Percentiles rank a stretch among this genome's conserved stretches.
Conservation (phyloP, 2,113 vertebrate species). For the Rhinichthys klamathensis region DNA sequence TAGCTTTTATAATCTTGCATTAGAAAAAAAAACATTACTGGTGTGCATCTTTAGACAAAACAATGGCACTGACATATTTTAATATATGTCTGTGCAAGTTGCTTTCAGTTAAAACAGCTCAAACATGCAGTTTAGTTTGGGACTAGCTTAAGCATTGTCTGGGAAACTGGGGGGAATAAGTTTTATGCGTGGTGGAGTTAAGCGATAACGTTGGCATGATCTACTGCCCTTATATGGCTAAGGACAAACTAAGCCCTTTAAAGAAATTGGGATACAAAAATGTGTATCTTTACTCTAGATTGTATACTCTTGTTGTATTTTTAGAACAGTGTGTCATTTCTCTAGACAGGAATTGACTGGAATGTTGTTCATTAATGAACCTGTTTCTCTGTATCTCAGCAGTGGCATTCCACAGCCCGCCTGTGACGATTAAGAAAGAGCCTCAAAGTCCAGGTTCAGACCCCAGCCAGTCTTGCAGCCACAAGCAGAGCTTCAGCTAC, state of each 20-base stretch:
- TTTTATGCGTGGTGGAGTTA: conserved; percentile 59
- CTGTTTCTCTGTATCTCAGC: conserved; percentile 67
- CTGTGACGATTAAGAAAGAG: conserved; percentile 95
- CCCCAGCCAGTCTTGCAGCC: conserved; percentile 86
- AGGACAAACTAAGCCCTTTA: conserved; percentile 43
- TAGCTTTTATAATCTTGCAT: too few relatives aligned
- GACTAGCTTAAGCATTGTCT: too few relatives aligned
- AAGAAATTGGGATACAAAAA: conserved; percentile 40
- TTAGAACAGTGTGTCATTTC: conserved; percentile 55
- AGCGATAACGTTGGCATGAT: conserved; percentile 50
- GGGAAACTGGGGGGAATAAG: too few relatives aligned
- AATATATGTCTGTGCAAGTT: too few relatives aligned
- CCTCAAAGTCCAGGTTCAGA: conserved; percentile 88
- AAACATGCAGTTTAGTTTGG: too few relatives aligned
- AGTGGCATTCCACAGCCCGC: conserved; percentile 95
- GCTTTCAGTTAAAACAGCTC: too few relatives aligned
- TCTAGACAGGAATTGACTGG: conserved; percentile 2
- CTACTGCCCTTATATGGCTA: neutral
- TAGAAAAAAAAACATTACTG: too few relatives aligned
- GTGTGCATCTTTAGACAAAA: too few relatives aligned
- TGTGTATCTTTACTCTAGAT: conserved; percentile 48
- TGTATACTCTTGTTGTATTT: conserved; percentile 61
- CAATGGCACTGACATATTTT: too few relatives aligned
- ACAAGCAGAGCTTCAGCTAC: conserved; percentile 83
- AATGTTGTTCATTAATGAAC: conserved; percentile 51